A percentile compares a stretch with the other conserved stretches of the same genome.
These are phyloP conservation scores for Tolmerus cingulatus DNA, from an alignment of 2,888 invertebrate genomes.

Conservation along the genomic window DNA sequence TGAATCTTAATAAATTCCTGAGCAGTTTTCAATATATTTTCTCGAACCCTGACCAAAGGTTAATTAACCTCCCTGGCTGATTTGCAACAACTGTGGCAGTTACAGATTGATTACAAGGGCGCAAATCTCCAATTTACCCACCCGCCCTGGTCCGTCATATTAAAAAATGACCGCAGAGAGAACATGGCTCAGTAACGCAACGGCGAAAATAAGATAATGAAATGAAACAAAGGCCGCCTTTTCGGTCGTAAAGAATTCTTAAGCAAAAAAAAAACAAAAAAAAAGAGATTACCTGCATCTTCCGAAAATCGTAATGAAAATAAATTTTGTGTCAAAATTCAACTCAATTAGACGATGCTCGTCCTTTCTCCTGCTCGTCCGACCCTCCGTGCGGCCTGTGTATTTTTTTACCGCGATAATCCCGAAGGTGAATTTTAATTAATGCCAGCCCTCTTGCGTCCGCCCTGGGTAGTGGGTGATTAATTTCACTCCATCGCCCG, in stretches of 20 bases:
- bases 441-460: slow-evolving; percentile 46
- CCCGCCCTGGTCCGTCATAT: neutral
- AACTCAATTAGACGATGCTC: slow-evolving; percentile 46
- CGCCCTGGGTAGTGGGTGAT: slow-evolving; percentile 41
- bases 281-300: slow-evolving; percentile 27
- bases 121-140: neutral
- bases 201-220: neutral
- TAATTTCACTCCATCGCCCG: slow-evolving; percentile 41
- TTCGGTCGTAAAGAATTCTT: neutral
- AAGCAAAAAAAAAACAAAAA: neutral
- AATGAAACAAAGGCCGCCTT: slow-evolving; percentile 10
- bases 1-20: neutral
- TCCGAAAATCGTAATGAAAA: slow-evolving; percentile 46
- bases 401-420: slow-evolving; percentile 40
- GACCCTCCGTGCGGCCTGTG: neutral
- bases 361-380: neutral
- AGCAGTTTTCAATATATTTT: neutral
- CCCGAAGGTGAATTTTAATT: slow-evolving; percentile 49
- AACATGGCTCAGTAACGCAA: neutral
- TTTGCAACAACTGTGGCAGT: neutral
- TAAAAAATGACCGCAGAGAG: neutral
- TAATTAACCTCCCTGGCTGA: neutral
- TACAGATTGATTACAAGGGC: slow-evolving; percentile 14
- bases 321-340: slow-evolving; percentile 48
- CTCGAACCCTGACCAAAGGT: neutral